These are phyloP conservation scores for Leucopsar rothschildi DNA, from an alignment of 2,113 vertebrate genomes.

Conservation along the genomic window DNA sequence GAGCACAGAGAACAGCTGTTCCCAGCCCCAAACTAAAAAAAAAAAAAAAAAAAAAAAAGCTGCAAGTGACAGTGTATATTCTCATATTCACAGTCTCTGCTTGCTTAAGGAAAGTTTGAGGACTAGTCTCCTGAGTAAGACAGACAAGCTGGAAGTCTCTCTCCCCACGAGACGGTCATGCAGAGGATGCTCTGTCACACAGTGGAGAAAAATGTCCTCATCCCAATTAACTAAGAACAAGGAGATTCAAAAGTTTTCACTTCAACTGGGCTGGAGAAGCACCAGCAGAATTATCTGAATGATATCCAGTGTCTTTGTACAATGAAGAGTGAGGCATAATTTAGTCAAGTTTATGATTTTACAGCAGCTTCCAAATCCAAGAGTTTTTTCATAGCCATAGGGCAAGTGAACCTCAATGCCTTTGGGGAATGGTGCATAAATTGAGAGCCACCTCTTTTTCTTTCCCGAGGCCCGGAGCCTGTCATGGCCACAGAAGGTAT, in stretches of 20 bases:
- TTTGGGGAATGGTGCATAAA: not conserved
- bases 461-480: not conserved
- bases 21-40: not conserved
- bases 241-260: not conserved
- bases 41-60: not conserved
- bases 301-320: not conserved
- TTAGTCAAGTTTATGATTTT: not conserved
- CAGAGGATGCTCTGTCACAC: not conserved
- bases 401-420: not conserved
- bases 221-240: not conserved
- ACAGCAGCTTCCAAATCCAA: not conserved
- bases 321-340: fast-evolving
- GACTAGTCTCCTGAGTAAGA: not conserved
- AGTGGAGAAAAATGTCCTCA: fast-evolving
- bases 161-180: not conserved
- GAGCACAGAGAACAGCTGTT: not conserved
- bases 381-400: not conserved
- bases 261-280: not conserved
- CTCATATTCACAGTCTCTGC: not conserved
- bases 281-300: not conserved
- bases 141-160: not conserved
- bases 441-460: not conserved
- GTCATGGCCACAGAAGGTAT: not conserved
- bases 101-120: not conserved
- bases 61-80: not conserved